These are phyloP conservation scores for Amblyopsis hoosieri DNA, from an alignment of 2,797 vertebrate species.

Conservation along the genomic window DNA sequence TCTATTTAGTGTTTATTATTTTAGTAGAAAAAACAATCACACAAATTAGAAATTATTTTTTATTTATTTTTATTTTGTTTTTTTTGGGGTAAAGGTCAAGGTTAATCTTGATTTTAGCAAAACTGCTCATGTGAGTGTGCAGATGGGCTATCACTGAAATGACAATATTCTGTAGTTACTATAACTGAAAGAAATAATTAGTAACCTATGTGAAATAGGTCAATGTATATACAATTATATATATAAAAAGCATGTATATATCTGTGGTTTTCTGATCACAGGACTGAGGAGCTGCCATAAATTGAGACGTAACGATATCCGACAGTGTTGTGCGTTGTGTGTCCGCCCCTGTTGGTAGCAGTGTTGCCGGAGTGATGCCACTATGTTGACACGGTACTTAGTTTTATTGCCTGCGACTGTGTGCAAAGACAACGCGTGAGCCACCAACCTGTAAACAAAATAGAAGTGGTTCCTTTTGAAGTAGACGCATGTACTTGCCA, in stretches of 20 bases:
- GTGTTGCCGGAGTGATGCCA: constrained; percentile 27
- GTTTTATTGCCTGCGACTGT: constrained; percentile 53
- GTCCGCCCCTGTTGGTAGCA: constrained; percentile 39
- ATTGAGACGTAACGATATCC: constrained; percentile 6
- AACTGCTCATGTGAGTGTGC: too few relatives aligned
- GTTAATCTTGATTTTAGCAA: too few relatives aligned
- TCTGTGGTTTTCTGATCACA: neutral
- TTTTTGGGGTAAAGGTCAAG: too few relatives aligned
- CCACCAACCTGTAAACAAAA: constrained; percentile 53
- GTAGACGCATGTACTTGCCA: constrained; percentile 41
- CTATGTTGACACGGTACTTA: constrained; percentile 58
- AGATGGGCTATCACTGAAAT: too few relatives aligned
- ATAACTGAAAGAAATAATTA: too few relatives aligned
- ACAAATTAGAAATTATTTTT: too few relatives aligned
- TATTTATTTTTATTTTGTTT: too few relatives aligned
- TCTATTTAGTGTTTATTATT: too few relatives aligned
- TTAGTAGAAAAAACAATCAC: too few relatives aligned
- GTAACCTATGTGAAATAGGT: too few relatives aligned
- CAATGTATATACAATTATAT: constrained; percentile 14
- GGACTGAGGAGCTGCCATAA: constrained; percentile 12
- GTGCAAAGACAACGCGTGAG: constrained; percentile 41
- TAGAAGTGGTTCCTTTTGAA: constrained; percentile 49
- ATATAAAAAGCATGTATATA: constrained; percentile 2
- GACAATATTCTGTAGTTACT: too few relatives aligned
- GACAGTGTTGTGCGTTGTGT: constrained; percentile 20